Base-by-base conservation (phyloP, 1,140 invertebrate species). In the Lepidotrigona ventralis region DNA sequence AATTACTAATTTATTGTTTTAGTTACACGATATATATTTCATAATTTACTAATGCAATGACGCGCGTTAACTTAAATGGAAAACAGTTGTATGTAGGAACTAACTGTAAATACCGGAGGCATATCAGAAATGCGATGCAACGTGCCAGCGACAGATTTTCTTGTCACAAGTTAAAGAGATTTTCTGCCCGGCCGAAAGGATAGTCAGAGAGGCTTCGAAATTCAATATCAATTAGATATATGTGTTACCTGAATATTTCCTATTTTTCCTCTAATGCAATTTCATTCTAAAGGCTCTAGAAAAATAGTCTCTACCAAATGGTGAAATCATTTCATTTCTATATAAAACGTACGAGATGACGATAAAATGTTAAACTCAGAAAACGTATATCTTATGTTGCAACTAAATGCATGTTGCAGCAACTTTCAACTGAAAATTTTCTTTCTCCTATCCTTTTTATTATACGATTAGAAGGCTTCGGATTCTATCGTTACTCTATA, bases 181-280 rank as follows among this genome's bases (percentile, higher is more conserved):
- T 88, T 70, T 46, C 74, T 75, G 80, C 58, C 51, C 51, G 51
- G 26, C 21, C 33, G 73, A 66, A 66, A 53, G 21, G 80, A 81
- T 12, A 33, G 73, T 73, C 56, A 66, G 19, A 74, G 88, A 74
- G 88, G 85, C 84, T 89, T 89, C 88, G 23, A 84, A 83, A 88
- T 81, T 80, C 86, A 82, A 86, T 88, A 80, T 29, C 53, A 29
- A 33, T 51, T 23, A 39, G 26, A 77, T 76, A 33, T 8, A 19
- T 29, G 58, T 29, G 58, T 51, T 11, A 4, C 19, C 29, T 69
- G 19, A 23, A 29, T 53, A 29, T 23, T 76, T 76, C 9, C 12
- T 29, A 33, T 39, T 54, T 39, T 54, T 46, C 3, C 23, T 23
- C 23, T 76, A 26, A 46, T 26, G 8, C 9, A 17, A 74, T 14